Evolutionary conservation across 1,140 invertebrate genomes (phyloP).

Genomic region (Drosophila pandora): DNA sequence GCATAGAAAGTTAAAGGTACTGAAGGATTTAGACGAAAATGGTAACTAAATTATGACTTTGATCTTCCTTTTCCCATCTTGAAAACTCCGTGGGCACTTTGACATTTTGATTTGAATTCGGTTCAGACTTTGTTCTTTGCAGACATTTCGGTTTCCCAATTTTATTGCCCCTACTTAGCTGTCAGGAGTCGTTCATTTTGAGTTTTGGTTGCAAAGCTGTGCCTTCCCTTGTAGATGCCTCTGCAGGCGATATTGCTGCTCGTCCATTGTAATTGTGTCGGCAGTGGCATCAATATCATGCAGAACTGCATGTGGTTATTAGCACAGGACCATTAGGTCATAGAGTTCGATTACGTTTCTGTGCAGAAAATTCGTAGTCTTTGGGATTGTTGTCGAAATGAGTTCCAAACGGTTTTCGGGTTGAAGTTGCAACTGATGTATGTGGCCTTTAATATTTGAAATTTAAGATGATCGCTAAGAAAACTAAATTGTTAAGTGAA

Average conservation of each 20-base stretch:
- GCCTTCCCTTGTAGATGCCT: not conserved
- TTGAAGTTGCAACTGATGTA: not conserved
- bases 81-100: constrained; percentile 39
- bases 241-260: not conserved
- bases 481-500: no score
- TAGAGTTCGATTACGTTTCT: constrained; percentile 5
- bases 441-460: no score
- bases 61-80: not conserved
- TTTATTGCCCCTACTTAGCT: constrained; percentile 24
- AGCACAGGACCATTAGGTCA: constrained; percentile 35
- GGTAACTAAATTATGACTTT: not conserved
- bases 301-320: constrained; percentile 61
- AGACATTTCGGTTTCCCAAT: not conserved
- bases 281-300: constrained; percentile 36
- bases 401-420: not conserved
- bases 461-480: no score
- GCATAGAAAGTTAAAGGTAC: not conserved
- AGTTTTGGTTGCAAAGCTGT: constrained; percentile 2
- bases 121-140: constrained; percentile 31
- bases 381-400: not conserved
- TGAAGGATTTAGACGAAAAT: not conserved
- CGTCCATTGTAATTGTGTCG: constrained; percentile 1
- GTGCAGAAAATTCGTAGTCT: not conserved
- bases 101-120: constrained; percentile 47
- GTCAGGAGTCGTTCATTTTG: constrained; percentile 21